These are phyloP conservation scores for Subanguina moxae DNA, from an alignment of 1,140 invertebrate species.

Conservation along the genomic window DNA sequence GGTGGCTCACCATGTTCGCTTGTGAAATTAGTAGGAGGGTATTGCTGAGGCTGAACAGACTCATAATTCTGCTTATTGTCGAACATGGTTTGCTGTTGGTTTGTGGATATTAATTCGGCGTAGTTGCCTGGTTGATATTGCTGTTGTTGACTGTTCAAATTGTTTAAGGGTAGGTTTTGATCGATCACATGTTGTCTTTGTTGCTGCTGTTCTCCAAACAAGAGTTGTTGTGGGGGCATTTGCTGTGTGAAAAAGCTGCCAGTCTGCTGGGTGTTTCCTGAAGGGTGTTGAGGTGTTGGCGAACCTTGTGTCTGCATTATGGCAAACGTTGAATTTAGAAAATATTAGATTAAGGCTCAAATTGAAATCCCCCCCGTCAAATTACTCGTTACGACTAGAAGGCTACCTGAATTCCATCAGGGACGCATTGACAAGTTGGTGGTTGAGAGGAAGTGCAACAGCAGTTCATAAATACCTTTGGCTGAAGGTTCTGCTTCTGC, in stretches of 20 bases:
- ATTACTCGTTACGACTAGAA: neutral
- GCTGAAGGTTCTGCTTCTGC: conserved; percentile 17
- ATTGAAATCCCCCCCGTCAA: no score
- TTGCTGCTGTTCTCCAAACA: conserved; percentile 14
- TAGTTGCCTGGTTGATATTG: neutral
- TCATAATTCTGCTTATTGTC: no score
- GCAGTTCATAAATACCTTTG: conserved; percentile 40
- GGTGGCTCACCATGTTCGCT: no score
- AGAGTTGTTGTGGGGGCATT: conserved; percentile 5
- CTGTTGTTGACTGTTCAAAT: neutral
- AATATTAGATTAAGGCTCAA: no score
- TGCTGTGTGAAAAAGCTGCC: no score
- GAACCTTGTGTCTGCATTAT: no score
- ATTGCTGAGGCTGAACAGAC: no score
- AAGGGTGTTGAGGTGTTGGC: neutral
- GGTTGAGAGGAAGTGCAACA: conserved; percentile 41
- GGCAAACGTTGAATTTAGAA: no score
- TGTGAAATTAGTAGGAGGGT: no score
- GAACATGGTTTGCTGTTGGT: no score
- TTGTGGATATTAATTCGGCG: neutral
- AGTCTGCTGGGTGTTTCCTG: neutral
- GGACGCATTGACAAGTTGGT: conserved; percentile 37
- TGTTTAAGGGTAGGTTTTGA: neutral
- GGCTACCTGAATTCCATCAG: neutral
- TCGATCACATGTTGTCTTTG: neutral